Conservation (phyloP, 2,888 invertebrate species). For the Elysia crispata region DNA sequence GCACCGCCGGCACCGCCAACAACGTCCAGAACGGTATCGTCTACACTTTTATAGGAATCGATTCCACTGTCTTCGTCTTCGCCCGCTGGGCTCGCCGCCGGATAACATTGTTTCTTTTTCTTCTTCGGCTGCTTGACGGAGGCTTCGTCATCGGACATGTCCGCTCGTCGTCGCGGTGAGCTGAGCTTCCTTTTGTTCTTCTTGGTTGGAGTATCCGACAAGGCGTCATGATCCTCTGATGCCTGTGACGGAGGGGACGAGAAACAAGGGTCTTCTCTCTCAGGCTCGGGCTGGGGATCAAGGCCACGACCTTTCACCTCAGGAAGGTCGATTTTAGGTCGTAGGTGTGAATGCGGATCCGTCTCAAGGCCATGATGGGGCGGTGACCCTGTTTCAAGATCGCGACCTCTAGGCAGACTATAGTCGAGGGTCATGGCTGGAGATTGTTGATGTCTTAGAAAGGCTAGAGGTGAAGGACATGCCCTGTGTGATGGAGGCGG, state of each 20-base stretch:
- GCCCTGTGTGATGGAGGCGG: neutral
- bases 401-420: conserved; percentile 18
- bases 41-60: conserved; percentile 43
- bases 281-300: conserved; percentile 36
- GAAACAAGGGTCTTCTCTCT: conserved; percentile 11
- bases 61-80: conserved; percentile 37
- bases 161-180: conserved; percentile 79
- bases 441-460: neutral
- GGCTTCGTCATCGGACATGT: conserved; percentile 70
- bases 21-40: conserved; percentile 23
- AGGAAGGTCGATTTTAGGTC: neutral
- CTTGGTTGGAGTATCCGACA: conserved; percentile 60
- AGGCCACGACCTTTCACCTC: conserved; percentile 6
- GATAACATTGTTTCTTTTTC: too few relatives aligned
- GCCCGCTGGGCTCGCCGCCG: too few relatives aligned
- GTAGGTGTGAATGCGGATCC: conserved; percentile 6
- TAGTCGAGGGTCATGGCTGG: conserved; percentile 42
- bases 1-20: neutral
- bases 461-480: neutral
- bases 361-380: neutral
- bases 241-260: conserved; percentile 37
- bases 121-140: too few relatives aligned
- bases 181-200: conserved; percentile 84
- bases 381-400: neutral
- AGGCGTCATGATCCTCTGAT: conserved; percentile 27